Conservation (phyloP, 2,888 invertebrate genomes). For the Ashinkailepas kermadecensis region DNA sequence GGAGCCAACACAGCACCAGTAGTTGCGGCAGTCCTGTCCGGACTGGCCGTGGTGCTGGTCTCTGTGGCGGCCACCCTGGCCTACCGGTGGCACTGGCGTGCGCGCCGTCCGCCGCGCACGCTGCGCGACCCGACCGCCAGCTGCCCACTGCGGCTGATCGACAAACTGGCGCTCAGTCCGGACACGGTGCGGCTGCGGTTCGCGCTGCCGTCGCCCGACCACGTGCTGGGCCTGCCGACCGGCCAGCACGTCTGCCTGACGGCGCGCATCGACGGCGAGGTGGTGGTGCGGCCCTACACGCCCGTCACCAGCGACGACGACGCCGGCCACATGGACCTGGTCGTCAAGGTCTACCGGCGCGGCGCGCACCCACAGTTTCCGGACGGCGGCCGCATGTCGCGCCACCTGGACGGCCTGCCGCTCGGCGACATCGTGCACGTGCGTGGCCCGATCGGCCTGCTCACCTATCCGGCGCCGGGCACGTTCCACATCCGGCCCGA, state of each 20-base stretch:
- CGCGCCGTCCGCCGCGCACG: conserved; percentile 41
- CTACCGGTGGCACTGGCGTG: conserved; percentile 46
- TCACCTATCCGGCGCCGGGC: conserved; percentile 66
- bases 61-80: conserved; percentile 52
- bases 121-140: conserved; percentile 76
- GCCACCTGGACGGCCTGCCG: conserved; percentile 78
- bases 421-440: conserved; percentile 90
- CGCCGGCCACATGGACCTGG: conserved; percentile 82
- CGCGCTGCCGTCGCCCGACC: conserved; percentile 75
- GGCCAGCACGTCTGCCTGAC: conserved; percentile 96
- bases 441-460: conserved; percentile 80
- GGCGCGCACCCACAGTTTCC: conserved; percentile 95
- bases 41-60: conserved; percentile 53
- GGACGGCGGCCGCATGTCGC: conserved; percentile 95
- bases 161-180: conserved; percentile 81
- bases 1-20: neutral
- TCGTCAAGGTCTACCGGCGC: conserved; percentile 92
- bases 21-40: conserved; percentile 36
- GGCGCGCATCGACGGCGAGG: conserved; percentile 74
- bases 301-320: conserved; percentile 95
- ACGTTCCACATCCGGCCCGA: conserved; percentile 75
- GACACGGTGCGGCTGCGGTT: conserved; percentile 90
- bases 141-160: conserved; percentile 75
- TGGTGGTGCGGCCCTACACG: conserved; percentile 92
- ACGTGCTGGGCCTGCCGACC: conserved; percentile 79